These are phyloP conservation scores for Sipha flava DNA, from an alignment of 1,140 invertebrate species.

Conservation along the genomic window DNA sequence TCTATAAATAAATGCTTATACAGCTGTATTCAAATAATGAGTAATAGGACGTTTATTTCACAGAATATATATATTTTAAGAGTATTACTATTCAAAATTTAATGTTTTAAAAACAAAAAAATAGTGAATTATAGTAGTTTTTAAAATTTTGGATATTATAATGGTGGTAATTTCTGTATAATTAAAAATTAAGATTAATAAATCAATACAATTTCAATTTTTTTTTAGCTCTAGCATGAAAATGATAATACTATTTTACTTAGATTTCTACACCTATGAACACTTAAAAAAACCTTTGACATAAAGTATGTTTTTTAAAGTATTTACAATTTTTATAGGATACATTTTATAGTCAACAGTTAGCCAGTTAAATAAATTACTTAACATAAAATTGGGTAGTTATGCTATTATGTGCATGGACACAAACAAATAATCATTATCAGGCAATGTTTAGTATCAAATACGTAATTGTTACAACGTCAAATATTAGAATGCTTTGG, in stretches of 20 bases:
- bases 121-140: too few relatives aligned
- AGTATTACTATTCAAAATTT: too few relatives aligned
- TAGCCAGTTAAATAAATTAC: background rate
- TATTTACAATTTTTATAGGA: background rate
- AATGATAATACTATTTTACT: background rate
- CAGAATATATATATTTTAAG: too few relatives aligned
- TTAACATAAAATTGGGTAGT: background rate
- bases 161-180: background rate
- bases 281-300: background rate
- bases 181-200: background rate
- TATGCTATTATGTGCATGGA: background rate
- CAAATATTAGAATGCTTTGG: slow-evolving; percentile 15
- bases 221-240: background rate
- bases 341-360: background rate
- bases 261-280: background rate
- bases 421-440: background rate
- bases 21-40: background rate
- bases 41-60: background rate
- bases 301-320: background rate
- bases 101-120: too few relatives aligned
- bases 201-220: too few relatives aligned
- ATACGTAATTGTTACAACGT: background rate
- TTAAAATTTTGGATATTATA: background rate
- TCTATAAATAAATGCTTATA: background rate
- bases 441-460: background rate